phyloP scores from a whole-genome alignment of 2,888 invertebrate genomes.

The Sussaba pulchella region DNA sequence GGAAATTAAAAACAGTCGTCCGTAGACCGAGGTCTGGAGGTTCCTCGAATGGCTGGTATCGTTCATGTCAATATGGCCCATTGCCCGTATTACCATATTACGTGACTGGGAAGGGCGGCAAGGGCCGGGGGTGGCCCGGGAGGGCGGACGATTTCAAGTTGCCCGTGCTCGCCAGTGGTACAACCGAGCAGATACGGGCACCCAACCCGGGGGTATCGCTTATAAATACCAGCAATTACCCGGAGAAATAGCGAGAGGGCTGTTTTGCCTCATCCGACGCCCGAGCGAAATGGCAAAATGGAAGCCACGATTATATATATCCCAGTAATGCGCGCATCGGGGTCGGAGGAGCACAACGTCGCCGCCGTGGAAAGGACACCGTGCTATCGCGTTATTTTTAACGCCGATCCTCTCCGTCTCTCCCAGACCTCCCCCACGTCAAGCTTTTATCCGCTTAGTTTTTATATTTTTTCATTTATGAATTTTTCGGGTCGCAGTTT shows the following conservation, averaged over 20 bases:
- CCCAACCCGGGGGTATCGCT: constrained; percentile 79
- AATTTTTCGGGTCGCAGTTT: constrained; percentile 39
- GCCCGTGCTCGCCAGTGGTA: constrained; percentile 30
- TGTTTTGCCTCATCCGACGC: constrained; percentile 57
- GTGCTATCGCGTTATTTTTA: constrained; percentile 63
- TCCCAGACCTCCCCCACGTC: not conserved
- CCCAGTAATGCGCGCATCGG: constrained; percentile 37
- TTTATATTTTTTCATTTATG: constrained; percentile 64
- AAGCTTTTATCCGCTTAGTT: constrained; percentile 62
- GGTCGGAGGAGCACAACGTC: constrained; percentile 29
- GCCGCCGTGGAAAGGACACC: constrained; percentile 25
- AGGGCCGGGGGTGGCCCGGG: constrained; percentile 46
- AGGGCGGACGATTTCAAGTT: constrained; percentile 51
- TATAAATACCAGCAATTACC: constrained; percentile 84
- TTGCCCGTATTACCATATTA: constrained; percentile 84
- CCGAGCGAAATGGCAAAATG: constrained; percentile 55
- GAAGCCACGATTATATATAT: constrained; percentile 54
- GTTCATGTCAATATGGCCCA: constrained; percentile 85
- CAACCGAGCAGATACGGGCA: constrained; percentile 39
- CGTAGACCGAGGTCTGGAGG: constrained; percentile 72
- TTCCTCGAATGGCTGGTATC: constrained; percentile 83
- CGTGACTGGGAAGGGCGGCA: constrained; percentile 73
- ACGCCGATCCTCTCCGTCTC: constrained; percentile 41
- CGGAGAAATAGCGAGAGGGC: constrained; percentile 74
- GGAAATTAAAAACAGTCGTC: constrained; percentile 84